Evolutionary conservation across 1,140 invertebrate genomes (phyloP), one percentile per base, ranked within the genome.

Genomic region (Laupala kohalensis): DNA sequence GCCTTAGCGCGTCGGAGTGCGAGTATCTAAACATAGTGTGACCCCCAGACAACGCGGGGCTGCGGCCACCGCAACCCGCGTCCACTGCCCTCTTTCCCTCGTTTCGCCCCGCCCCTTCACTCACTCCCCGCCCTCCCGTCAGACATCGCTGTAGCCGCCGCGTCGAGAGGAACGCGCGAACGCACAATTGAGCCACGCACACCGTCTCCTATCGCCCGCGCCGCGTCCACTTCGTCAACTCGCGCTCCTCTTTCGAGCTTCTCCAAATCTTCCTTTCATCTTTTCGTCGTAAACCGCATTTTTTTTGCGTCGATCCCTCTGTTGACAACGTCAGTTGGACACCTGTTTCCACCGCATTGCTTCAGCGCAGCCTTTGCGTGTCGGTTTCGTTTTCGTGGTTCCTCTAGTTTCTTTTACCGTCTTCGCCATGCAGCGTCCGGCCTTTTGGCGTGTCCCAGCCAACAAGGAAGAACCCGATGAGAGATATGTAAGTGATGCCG

Each of bases 401-500:
- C 5, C 12, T 53, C 29, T 37, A 3, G 6, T 6, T 4, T 25
- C 24, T 24, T 9, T 6, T 23, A 4, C 24, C 15, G 53, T 24
- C 9, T n/a, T 23, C 24, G 67, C 2, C 27, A 69, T 70, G 69
- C 53, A 70, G 69, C 15, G 69, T 24, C 69, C 69, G 6, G 37
- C 69, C 19, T 70, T 70, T 23, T 70, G 69, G 69, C 29, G 69
- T 13, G 37, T 70, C 69, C 69, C 69, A 5, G 9, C 9, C 9
- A 70, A 70, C 30, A 70, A 70, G 24, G 29, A 29, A 15, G 69
- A 70, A 6, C 69, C 37, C 15, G 69, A 70, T 37, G 69, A 70
- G 26, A 27, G 67, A 29, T 68, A 68, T 23, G 67, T 68, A 29
- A 68, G 67, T 68, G 29, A 6, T 5, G 29, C 5, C 23, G n/a